Percentiles rank a stretch among this genome's conserved stretches.
These are phyloP conservation scores for Lordiphosa collinella DNA, from an alignment of 1,140 invertebrate genomes.

Conservation along the genomic window DNA sequence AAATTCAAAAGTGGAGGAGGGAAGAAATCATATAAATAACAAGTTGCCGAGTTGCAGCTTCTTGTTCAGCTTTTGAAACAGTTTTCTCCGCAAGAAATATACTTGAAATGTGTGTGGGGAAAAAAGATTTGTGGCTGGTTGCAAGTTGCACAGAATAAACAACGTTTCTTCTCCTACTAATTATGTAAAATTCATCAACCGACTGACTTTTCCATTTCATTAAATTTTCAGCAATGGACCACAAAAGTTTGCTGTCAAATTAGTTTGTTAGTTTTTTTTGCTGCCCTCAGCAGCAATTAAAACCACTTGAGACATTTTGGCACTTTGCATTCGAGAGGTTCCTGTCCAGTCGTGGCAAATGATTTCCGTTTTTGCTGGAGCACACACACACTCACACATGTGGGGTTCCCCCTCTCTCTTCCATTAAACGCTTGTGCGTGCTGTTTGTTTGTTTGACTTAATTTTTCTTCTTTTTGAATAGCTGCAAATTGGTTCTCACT, in stretches of 20 bases:
- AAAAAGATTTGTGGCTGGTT: conserved; percentile 38
- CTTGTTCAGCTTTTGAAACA: conserved; percentile 7
- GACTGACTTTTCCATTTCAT: conserved; percentile 5
- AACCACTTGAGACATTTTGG: conserved; percentile 42
- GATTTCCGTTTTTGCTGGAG: conserved; percentile 37
- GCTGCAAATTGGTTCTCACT: conserved; percentile 53
- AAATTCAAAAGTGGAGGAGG: neutral
- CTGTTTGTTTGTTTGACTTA: conserved; percentile 49
- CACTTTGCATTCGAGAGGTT: conserved; percentile 8
- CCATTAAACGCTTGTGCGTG: conserved; percentile 56
- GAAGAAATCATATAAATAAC: conserved; percentile 14
- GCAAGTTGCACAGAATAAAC: conserved; percentile 41
- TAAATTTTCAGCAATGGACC: conserved; percentile 6
- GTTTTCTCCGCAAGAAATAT: conserved; percentile 1
- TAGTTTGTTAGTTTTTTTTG: conserved; percentile 23
- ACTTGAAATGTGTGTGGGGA: neutral
- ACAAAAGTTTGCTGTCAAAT: conserved; percentile 34
- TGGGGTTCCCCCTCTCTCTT: conserved; percentile 1
- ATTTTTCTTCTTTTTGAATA: conserved; percentile 25
- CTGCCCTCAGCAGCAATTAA: conserved; percentile 29
- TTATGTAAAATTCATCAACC: conserved; percentile 56
- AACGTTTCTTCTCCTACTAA: conserved; percentile 30
- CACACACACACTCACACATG: too few species aligned
- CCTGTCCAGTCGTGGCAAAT: conserved; percentile 12
- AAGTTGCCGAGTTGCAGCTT: conserved; percentile 10